Conservation (phyloP, 2,888 invertebrate genomes). For the Luffia ferchaultella region DNA sequence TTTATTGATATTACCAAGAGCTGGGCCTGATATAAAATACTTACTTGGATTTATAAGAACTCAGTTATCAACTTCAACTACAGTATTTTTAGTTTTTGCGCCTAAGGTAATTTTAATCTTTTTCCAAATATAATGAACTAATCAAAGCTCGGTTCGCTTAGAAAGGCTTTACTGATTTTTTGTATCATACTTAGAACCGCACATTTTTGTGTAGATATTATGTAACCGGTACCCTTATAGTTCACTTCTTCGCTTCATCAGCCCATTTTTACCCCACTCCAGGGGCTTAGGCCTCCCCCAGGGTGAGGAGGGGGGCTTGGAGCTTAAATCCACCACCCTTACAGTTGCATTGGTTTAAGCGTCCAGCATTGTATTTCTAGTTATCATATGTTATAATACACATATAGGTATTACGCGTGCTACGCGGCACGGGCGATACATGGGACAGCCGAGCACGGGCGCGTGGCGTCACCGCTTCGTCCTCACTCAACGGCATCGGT, state of each 20-base stretch:
- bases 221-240: too few relatives aligned
- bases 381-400: neutral
- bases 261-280: too few relatives aligned
- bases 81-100: constrained; percentile 83
- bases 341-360: too few relatives aligned
- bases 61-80: constrained; percentile 90
- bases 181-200: too few relatives aligned
- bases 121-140: neutral
- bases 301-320: too few relatives aligned
- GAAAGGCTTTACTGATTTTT: too few relatives aligned
- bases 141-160: neutral
- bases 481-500: constrained; percentile 86
- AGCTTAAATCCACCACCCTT: too few relatives aligned
- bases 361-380: too few relatives aligned
- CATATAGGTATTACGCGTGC: constrained; percentile 76
- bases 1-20: constrained; percentile 83
- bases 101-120: constrained; percentile 74
- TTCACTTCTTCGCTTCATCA: too few relatives aligned
- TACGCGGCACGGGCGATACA: constrained; percentile 87
- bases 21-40: constrained; percentile 93
- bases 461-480: constrained; percentile 84
- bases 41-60: constrained; percentile 91
- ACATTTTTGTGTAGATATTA: too few relatives aligned
- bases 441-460: constrained; percentile 88
- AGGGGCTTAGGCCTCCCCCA: too few relatives aligned